A percentile compares a stretch with the other conserved stretches of the same genome.
phyloP scores from a whole-genome alignment of 1,140 invertebrate genomes.

The Hylaeus volcanicus region DNA sequence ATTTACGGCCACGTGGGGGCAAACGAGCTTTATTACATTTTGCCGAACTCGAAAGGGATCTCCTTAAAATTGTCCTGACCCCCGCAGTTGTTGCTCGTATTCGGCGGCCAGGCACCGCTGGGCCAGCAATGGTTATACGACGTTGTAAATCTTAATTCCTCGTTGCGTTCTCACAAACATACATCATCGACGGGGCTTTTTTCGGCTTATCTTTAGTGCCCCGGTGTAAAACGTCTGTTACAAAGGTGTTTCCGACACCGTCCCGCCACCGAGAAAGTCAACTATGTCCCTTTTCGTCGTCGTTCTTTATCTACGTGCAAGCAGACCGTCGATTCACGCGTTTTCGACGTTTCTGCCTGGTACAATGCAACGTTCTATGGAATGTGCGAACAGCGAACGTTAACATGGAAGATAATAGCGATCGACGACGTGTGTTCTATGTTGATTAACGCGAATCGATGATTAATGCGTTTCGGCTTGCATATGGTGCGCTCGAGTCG shows the following conservation, averaged over 20 bases:
- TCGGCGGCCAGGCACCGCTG: constrained; percentile 1
- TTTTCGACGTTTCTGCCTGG: not conserved
- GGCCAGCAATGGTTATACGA: constrained; percentile 56
- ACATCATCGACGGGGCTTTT: constrained; percentile 49
- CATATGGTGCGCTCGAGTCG: not conserved
- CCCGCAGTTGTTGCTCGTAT: constrained; percentile 31
- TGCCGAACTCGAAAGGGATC: constrained; percentile 35
- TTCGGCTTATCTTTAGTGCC: constrained; percentile 60
- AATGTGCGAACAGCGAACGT: not conserved
- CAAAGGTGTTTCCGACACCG: constrained; percentile 47
- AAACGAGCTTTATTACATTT: constrained; percentile 57
- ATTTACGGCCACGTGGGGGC: constrained; percentile 49
- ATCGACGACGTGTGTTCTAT: not conserved
- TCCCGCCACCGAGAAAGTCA: constrained; percentile 11
- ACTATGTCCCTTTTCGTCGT: constrained; percentile 43
- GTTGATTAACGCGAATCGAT: constrained; percentile 6
- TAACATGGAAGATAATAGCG: not conserved
- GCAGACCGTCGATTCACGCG: not conserved
- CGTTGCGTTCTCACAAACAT: constrained; percentile 54
- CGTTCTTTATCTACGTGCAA: constrained; percentile 4
- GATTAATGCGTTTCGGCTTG: not conserved
- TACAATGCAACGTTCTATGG: not conserved
- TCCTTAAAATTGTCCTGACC: constrained; percentile 48
- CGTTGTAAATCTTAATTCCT: constrained; percentile 64
- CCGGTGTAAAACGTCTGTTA: constrained; percentile 33